Evolutionary conservation across 2,888 invertebrate genomes (phyloP), one percentile per base, ranked within the genome.

Genomic region (Acleris sparsana): DNA sequence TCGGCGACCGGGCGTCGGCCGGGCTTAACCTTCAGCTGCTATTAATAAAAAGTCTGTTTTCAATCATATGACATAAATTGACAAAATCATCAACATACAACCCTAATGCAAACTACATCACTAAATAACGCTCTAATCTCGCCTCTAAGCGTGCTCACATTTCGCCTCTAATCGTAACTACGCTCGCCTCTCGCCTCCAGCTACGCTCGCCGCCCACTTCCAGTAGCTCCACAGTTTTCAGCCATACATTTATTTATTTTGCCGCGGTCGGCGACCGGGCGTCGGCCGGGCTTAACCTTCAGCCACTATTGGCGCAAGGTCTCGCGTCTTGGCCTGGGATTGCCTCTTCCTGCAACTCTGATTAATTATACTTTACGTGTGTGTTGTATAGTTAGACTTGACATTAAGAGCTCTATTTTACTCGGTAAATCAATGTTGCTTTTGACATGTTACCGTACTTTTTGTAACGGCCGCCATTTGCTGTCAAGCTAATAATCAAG

Each of bases 261-360:
- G 60, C 51, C 22, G 33, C 56, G 68, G 60, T 68, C 68, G 61
- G 52, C 63, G 68, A 44, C 68, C 68, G 63, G 63, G 53, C 68
- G 63, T 53, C 64, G 61, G 33, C 56, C 61, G 18, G 39, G 53
- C 20, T 11, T 67, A 57, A 59, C 67, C 89, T 88, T 88, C 88
- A 87, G 85, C 58, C 76, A 71, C 52, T 64, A 58, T 67, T 58
- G 61, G 68, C 58, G 73, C 84, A 87, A 88, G 87, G 87, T 86
- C 82, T 73, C 65, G 69, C 70, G 75, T 73, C 71, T 71, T 71
- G 72, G 74, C 74, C 72, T 69, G 72, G 69, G 75, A 70, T 73
- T 69, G 68, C 63, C 69, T 66, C 75, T 81, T 80, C 79, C 79
- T 78, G 78, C 77, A 78, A 77, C 61, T 63, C 17, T 72, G 71